Evolutionary conservation across 2,797 vertebrate species (phyloP).

Genomic region (Hippocampus kuda): DNA sequence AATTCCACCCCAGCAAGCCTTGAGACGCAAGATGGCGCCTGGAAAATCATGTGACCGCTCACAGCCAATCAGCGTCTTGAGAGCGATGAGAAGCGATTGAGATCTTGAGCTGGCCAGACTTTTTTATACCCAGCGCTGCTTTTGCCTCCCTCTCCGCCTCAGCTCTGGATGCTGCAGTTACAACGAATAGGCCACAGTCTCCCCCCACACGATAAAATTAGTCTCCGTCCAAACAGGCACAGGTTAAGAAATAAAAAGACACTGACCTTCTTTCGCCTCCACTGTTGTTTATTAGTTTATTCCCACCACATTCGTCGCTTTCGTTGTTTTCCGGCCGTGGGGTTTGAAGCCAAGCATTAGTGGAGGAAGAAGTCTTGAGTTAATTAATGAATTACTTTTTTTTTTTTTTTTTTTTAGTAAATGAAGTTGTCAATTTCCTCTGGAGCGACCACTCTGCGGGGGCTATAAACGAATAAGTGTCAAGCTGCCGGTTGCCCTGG

Average conservation of each 20-base stretch:
- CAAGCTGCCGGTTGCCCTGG: slow-evolving; percentile 44
- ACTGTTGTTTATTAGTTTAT: not conserved
- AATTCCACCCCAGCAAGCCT: too few relatives aligned
- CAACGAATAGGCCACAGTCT: too few relatives aligned
- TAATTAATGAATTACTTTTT: too few relatives aligned
- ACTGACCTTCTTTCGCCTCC: not conserved
- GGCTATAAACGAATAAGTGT: slow-evolving; percentile 60
- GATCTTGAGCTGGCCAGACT: too few relatives aligned
- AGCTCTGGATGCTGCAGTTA: too few relatives aligned
- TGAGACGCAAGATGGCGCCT: too few relatives aligned
- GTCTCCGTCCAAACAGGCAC: not conserved
- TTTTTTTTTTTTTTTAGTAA: slow-evolving; percentile 3
- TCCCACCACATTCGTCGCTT: not conserved
- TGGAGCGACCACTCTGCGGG: slow-evolving; percentile 40
- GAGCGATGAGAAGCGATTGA: too few relatives aligned
- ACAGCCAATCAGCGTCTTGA: too few relatives aligned
- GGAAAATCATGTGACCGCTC: too few relatives aligned
- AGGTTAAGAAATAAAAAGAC: not conserved
- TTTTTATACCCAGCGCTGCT: too few relatives aligned
- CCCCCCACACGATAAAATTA: too few relatives aligned
- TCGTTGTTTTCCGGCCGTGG: not conserved
- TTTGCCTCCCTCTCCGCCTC: too few relatives aligned
- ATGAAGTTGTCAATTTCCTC: slow-evolving; percentile 66
- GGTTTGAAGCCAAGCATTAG: not conserved
- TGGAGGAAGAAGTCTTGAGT: not conserved